Evolutionary conservation across 2,113 vertebrate species (phyloP), one percentile per base, ranked within the genome.

Genomic region (Clarias macrocephalus): DNA sequence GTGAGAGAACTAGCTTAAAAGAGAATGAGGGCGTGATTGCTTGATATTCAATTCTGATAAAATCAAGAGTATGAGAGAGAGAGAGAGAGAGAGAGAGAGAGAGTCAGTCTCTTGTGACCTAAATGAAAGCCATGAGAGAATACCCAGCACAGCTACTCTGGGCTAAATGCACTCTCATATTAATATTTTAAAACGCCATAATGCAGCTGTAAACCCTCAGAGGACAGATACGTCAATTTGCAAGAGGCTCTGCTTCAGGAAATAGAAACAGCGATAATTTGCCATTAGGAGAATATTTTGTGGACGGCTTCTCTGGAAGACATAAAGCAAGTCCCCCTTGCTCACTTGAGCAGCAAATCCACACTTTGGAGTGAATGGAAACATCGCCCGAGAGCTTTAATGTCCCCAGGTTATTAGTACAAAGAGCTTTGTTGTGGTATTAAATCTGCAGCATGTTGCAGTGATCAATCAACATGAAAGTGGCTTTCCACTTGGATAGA

Each of bases 171-270:
- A 98, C 97, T 98, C 96, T 97, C 96, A 97, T 97, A 99, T 99
- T 98, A 99, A 99, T 99, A 99, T 99, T 99, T 99, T 97, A 99
- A 97, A 98, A 97, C 95, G 96, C 97, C 96, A 97, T 99, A 99
- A 99, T 99, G 98, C 96, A 95, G 96, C 96, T 95, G 95, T 94
- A 96, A 97, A 96, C 95, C 94, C 96, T 95, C 96, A 92, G 95
- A 97, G 96, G 97, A 98, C 96, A 96, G 95, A 97, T 97, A 95
- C 97, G 97, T 99, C 97, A 98, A 98, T 99, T 98, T 99, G 95
- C 93, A 85, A 96, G 96, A 96, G 96, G 96, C 96, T 96, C 95
- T 85, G 94, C 96, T 97, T 94, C 95, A 96, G 96, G 96, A 97
- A 96, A 95, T 94, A 96, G 96, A 96, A 98, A 96, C 96, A 95